Evolutionary conservation across 1,140 invertebrate genomes (phyloP), one percentile per base, ranked within the genome.

Genomic region (Battus philenor): DNA sequence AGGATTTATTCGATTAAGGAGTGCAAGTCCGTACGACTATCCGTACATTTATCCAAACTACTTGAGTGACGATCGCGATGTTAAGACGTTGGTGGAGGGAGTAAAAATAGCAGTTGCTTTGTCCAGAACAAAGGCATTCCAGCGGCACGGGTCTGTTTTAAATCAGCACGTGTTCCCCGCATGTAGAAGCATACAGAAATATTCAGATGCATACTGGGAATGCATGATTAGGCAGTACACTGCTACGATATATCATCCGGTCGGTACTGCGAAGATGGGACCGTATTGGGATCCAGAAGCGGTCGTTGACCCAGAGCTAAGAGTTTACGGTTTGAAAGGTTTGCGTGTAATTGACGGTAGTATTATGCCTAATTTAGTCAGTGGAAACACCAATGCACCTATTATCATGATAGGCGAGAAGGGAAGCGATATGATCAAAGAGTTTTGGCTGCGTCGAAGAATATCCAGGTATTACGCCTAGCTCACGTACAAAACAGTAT

Each of bases 41-140:
- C 98, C 98, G 0, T 88, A 96, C 8, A 97, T 99, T 36, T 94
- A 97, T 69, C 95, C 97, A 0, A 97, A 97, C 68, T 98, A 98
- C 61, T 91, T 98, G 54, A 87, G 89, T 3, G 92, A 96, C 39
- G 92, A 92, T 1, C 87, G 90, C 9, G 95, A 97, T 61, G 88
- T 96, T 53, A 91, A 91, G 16, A 92, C 91, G 0, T 74, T 97
- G 18, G 88, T 96, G 2, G 95, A 97, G 80, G 94, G 94, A 0
- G 93, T 93, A 0, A 95, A 95, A 74, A 92, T 95, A 12, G 91
- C 88, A 0, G 85, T 95, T 0, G 92, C 92, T 0, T 67, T 95
- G 4, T 94, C 93, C 8, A 89, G 89, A 49, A 95, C 94, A 0
- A 87, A 88, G 33, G 88, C 92, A 0, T 94, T 95, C 59, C 87